A percentile compares a stretch with the other conserved stretches of the same genome.
These are phyloP conservation scores for Clupea harengus DNA, from an alignment of 2,113 vertebrate species.

Conservation along the genomic window DNA sequence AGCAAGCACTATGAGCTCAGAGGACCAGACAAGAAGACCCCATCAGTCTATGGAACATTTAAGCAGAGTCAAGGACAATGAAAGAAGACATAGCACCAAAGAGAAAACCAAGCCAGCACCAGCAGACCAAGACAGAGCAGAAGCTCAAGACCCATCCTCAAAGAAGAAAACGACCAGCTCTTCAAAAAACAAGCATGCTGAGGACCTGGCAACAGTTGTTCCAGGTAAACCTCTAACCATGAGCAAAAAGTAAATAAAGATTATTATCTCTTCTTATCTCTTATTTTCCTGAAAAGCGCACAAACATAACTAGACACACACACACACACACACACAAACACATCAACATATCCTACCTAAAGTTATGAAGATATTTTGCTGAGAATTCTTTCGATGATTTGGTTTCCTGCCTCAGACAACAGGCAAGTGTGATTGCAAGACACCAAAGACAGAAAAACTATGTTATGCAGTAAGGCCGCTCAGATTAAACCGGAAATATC, in stretches of 20 bases:
- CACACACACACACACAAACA: not conserved
- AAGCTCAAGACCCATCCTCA: not conserved
- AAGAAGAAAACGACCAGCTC: not conserved
- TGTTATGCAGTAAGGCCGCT: too few species aligned
- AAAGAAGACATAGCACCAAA: not conserved
- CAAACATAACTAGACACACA: not conserved
- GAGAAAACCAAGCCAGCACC: too few species aligned
- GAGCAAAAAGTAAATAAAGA: not conserved
- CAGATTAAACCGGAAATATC: too few species aligned
- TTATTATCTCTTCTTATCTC: too few species aligned
- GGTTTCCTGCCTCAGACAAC: not conserved
- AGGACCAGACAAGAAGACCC: too few species aligned
- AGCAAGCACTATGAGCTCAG: not conserved
- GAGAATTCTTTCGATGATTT: not conserved
- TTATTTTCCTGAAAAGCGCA: not conserved
- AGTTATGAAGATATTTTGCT: not conserved
- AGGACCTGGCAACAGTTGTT: not conserved
- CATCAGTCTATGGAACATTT: not conserved
- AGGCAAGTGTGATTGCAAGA: not conserved
- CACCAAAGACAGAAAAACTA: not conserved
- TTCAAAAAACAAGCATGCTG: not conserved
- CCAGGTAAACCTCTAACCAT: not conserved
- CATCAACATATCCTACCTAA: not conserved
- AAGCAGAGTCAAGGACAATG: not conserved
- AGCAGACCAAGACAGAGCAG: not conserved